Base-by-base conservation (phyloP, 30 jellyfish, hydroid and myxozoan genomes). In the Aurelia sp. region DNA sequence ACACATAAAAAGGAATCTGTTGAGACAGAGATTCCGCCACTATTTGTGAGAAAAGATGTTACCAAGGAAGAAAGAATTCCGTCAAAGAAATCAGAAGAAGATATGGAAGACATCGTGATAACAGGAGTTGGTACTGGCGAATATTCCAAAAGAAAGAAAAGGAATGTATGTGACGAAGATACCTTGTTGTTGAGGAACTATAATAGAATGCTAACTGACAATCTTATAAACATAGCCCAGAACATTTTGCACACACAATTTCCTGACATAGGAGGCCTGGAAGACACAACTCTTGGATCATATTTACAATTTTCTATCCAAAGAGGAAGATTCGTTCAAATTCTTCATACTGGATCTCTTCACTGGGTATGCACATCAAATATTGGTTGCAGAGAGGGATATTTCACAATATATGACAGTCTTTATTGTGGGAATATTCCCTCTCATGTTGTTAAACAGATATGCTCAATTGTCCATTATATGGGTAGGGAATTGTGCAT, bases 241-340 rank as follows among this genome's bases (percentile, higher is more conserved):
- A 58, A 58, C 27, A 58, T 58, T 58, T 58, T 58, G 13, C 67
- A 58, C 13, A 11, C 67, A 58, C 67, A 58, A 11, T 58, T 58
- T 58, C 67, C 67, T 17, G 67, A 58, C 67, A 1, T 58, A 20
- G 67, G 67, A 58, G 67, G 67, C 67, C 67, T 58, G 9, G 67
- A 58, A 11, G 67, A 58, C 67, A 58, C 67, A 58, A 58, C 67
- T 58, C 67, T 58, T 20, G 67, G 67, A 7, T 15, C 67, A 58
- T 58, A 58, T 58, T 58, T 58, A 15, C 67, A 58, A 58, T 58
- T 58, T 2, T 58, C 67, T 11, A 58, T 58, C 67, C 67, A 58
- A 58, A 58, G 67, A 58, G 67, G 67, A 58, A 58, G 18, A 20
- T 58, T 58, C 13, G 67, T 58, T 20, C 67, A 58, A 58, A 58